Conservation (phyloP, 2,797 vertebrate species). For the Peromyscus nudipes region DNA sequence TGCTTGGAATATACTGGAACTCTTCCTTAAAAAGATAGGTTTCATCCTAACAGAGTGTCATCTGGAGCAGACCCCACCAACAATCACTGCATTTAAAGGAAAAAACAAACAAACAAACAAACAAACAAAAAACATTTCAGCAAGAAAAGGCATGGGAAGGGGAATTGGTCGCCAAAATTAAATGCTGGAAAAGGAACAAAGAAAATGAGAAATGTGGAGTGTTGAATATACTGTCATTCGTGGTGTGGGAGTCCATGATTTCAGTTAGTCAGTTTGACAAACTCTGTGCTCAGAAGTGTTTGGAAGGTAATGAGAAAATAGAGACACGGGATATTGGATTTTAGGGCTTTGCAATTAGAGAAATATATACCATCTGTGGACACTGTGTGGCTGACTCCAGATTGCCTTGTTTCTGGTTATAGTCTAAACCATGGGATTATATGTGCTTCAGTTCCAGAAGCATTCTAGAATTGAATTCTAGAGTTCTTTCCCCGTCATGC, state of each 20-base stretch:
- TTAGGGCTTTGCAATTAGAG: conserved; percentile 18
- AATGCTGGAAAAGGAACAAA: conserved; percentile 3
- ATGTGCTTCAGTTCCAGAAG: background rate
- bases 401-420: background rate
- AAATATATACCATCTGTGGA: background rate
- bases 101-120: conserved; percentile 33
- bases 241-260: background rate
- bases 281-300: background rate
- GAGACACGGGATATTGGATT: background rate
- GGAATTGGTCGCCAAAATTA: background rate
- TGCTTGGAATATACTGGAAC: background rate
- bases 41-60: background rate
- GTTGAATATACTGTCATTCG: background rate
- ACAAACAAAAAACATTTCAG: conserved; percentile 38
- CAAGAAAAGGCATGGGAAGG: background rate
- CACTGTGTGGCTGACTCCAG: background rate
- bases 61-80: background rate
- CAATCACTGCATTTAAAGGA: background rate
- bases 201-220: background rate
- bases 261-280: background rate
- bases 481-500: background rate
- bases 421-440: background rate
- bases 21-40: conserved; percentile 4
- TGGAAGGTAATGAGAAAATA: conserved; percentile 34
- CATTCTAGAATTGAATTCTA: background rate